Percentiles rank a stretch among this genome's conserved stretches.
phyloP scores from a whole-genome alignment of 2,888 invertebrate species.

The Hylaea fasciaria region DNA sequence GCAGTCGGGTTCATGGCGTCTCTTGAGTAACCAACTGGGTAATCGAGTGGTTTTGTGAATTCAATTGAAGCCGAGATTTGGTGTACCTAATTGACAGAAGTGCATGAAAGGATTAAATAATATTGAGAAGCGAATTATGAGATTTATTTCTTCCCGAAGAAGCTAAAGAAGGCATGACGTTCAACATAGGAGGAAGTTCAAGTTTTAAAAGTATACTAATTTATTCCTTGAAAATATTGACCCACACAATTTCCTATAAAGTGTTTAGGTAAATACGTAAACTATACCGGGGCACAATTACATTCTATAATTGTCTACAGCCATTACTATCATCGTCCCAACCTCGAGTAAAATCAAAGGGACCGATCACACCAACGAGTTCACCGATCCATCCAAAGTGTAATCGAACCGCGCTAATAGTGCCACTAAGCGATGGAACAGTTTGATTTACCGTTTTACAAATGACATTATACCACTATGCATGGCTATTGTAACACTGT shows the following conservation, averaged over 20 bases:
- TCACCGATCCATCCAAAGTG: slow-evolving; percentile 23
- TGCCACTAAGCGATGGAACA: slow-evolving; percentile 37
- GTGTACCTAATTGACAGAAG: no score
- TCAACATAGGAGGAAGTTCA: no score
- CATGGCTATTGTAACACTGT: background rate
- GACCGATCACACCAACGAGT: slow-evolving; percentile 25
- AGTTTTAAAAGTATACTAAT: no score
- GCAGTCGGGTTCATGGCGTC: background rate
- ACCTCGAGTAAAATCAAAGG: background rate
- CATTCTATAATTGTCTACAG: background rate
- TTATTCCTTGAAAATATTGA: no score
- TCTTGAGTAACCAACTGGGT: background rate
- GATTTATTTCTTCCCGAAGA: background rate
- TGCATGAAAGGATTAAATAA: background rate
- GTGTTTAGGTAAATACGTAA: no score
- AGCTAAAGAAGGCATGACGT: no score
- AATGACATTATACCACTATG: slow-evolving; percentile 29
- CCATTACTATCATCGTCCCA: slow-evolving; percentile 2
- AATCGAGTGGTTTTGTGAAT: background rate
- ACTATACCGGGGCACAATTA: background rate
- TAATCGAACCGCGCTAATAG: slow-evolving; percentile 39
- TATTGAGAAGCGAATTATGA: background rate
- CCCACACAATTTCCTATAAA: no score
- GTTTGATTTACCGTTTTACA: slow-evolving; percentile 42
- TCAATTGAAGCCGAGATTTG: no score